Evolutionary conservation across 1,140 invertebrate species (phyloP).

Genomic region (Drosophila truncata): DNA sequence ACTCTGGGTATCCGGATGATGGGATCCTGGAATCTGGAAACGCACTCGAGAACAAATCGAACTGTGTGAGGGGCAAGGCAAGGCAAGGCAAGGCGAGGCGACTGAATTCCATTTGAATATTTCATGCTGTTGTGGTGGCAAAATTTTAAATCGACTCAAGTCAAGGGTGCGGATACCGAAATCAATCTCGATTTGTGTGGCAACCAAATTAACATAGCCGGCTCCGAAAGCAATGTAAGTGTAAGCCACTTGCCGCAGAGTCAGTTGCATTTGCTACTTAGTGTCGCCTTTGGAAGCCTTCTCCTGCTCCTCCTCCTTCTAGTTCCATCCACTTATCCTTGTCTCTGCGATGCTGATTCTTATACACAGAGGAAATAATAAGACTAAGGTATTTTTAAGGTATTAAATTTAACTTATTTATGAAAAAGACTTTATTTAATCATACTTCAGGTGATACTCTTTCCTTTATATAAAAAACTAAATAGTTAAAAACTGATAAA

Average conservation of each 20-base stretch:
- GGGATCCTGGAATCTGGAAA: conserved; percentile 40
- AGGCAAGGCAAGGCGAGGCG: conserved; percentile 2
- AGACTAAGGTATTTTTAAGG: background rate
- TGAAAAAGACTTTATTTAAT: too few relatives aligned
- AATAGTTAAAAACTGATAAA: background rate
- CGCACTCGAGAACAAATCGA: conserved; percentile 78
- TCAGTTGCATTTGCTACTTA: conserved; percentile 82
- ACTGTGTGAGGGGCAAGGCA: conserved; percentile 33
- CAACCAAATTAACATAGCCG: conserved; percentile 76
- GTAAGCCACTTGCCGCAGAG: conserved; percentile 76
- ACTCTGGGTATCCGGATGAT: conserved; percentile 13
- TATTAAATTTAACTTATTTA: too few relatives aligned
- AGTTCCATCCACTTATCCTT: conserved; percentile 55
- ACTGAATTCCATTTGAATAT: conserved; percentile 81
- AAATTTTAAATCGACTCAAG: conserved; percentile 83
- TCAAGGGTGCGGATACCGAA: conserved; percentile 81
- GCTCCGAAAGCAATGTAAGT: conserved; percentile 46
- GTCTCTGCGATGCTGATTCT: conserved; percentile 33
- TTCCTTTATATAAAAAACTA: background rate
- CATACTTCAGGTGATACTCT: background rate
- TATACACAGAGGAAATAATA: background rate
- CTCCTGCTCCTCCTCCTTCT: background rate
- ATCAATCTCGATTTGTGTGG: conserved; percentile 81
- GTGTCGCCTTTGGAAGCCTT: conserved; percentile 26
- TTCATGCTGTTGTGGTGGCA: conserved; percentile 83